Evolutionary conservation across 2,113 vertebrate species (phyloP), one percentile per base, ranked within the genome.

Genomic region (Alligator mississippiensis): DNA sequence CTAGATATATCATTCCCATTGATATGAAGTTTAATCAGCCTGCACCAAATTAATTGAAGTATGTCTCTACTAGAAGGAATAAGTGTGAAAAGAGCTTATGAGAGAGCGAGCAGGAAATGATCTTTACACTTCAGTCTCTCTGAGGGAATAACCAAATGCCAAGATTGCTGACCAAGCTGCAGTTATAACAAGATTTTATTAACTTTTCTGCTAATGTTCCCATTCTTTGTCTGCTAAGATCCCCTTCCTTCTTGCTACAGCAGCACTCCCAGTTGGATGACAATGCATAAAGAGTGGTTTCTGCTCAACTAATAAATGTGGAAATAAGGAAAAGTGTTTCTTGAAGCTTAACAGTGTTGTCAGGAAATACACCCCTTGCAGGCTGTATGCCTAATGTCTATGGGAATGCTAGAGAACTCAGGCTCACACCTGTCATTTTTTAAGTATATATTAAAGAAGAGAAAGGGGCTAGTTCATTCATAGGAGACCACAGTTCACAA

Each of bases 311-410:
- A 95, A 95, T 95, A 96, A 97, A 96, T 38, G 57, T 95, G 79
- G 72, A 97, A 97, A 95, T 90, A 96, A 97, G 91, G 93, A 96
- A 97, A 96, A 74, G 60, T 90, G 96, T 97, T 95, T 92, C 75
- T 92, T 93, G 92, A 97, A 97, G 90, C 92, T 96, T 88, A 96
- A 80, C 87, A 96, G 92, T 24, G 4, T 89, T 90, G 77, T 91
- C 96, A 97, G 94, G 87, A 96, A 97, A 96, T 74, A 89, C 15
- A 80, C 77, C 28, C 38, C 85, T 95, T 58, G 9, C 61, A 72
- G 11, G 79, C 6, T 84, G 18, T 64, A 80, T 80, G 81, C 96
- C 75, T 78, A 94, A 28, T 47, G 54, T 84, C 27, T 95, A 95
- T 96, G 96, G 91, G 94, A 97, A 95, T 64, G 90, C 78, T 82